Evolutionary conservation across 1,140 invertebrate genomes (phyloP).

Genomic region (Eumeta japonica): DNA sequence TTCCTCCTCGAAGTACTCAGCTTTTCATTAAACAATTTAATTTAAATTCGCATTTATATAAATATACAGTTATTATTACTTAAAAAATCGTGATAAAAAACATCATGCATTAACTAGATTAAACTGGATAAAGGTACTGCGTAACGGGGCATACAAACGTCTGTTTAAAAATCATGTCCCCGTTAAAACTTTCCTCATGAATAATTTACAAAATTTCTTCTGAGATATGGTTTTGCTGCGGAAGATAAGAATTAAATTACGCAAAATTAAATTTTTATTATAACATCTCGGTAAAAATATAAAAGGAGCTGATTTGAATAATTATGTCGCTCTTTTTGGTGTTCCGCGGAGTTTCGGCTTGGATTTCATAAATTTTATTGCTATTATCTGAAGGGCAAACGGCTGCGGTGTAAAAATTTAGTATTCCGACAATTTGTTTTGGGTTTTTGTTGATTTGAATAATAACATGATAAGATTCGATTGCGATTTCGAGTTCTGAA

Average conservation of each 20-base stretch:
- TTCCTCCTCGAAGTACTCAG: background rate
- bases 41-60: background rate
- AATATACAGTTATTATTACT: background rate
- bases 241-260: conserved; percentile 51
- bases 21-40: background rate
- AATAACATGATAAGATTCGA: too few relatives aligned
- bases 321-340: conserved; percentile 24
- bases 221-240: conserved; percentile 44
- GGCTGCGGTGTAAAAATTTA: too few relatives aligned
- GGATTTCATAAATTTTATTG: too few relatives aligned
- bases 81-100: background rate
- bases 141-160: conserved; percentile 42
- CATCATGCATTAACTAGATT: background rate
- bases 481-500: too few relatives aligned
- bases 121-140: conserved; percentile 17
- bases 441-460: too few relatives aligned
- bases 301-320: conserved; percentile 35
- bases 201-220: conserved; percentile 53
- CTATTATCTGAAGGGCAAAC: too few relatives aligned
- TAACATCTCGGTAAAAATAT: conserved; percentile 38
- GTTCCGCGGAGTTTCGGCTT: conserved; percentile 17
- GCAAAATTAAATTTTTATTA: conserved; percentile 45
- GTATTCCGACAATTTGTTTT: too few relatives aligned
- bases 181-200: conserved; percentile 54
- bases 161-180: conserved; percentile 51